A percentile compares a stretch with the other conserved stretches of the same genome.
These are phyloP conservation scores for Aelia acuminata DNA, from an alignment of 2,888 invertebrate genomes.

Conservation along the genomic window DNA sequence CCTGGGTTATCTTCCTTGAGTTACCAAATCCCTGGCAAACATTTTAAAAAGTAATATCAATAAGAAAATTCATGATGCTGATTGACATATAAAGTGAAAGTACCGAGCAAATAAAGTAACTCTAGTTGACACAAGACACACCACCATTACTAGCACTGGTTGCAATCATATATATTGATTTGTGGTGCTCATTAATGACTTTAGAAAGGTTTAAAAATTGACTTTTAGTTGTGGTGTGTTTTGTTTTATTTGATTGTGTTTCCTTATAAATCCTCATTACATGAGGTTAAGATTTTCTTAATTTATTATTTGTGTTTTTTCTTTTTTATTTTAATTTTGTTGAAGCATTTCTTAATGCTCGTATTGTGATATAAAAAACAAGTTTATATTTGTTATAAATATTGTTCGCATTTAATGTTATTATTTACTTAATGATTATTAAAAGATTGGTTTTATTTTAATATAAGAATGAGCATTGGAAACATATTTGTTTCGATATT, in stretches of 20 bases:
- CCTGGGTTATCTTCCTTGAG: conserved; percentile 30
- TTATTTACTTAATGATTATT: conserved; percentile 43
- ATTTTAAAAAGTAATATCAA: neutral
- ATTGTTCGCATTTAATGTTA: conserved; percentile 48
- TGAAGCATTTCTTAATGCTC: conserved; percentile 49
- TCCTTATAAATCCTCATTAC: conserved; percentile 4
- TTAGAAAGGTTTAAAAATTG: neutral
- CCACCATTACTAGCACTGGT: conserved; percentile 25
- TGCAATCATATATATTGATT: neutral
- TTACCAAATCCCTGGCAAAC: conserved; percentile 39
- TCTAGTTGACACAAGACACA: conserved; percentile 16
- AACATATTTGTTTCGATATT: conserved; percentile 6
- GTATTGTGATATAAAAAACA: conserved; percentile 45
- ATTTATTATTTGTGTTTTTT: conserved; percentile 46
- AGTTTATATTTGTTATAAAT: conserved; percentile 46
- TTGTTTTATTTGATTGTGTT: conserved; percentile 39
- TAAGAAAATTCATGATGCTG: neutral
- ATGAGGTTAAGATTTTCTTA: conserved; percentile 31
- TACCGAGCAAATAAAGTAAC: neutral
- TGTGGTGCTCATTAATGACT: conserved; percentile 17
- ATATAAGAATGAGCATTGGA: conserved; percentile 11
- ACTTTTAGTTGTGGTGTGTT: conserved; percentile 19
- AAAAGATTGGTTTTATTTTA: conserved; percentile 46
- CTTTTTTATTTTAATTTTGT: conserved; percentile 44
- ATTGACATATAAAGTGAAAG: neutral